Conservation (phyloP, 2,797 vertebrate species). For the Pangasius sanitwongsei region DNA sequence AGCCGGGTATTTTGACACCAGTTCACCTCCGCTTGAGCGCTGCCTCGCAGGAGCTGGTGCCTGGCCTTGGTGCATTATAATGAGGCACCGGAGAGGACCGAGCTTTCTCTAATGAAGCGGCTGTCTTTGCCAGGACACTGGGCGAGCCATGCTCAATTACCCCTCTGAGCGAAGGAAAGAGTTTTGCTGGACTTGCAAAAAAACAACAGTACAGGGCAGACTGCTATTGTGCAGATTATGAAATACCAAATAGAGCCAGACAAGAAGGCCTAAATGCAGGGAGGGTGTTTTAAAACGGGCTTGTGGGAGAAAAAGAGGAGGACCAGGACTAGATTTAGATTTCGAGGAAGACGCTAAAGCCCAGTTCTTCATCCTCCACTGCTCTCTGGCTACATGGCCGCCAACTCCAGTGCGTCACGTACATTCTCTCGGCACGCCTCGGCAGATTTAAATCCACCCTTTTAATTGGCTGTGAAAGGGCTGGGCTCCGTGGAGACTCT, state of each 20-base stretch:
- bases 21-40: slow-evolving; percentile 27
- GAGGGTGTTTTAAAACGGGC: slow-evolving; percentile 18
- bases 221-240: slow-evolving; percentile 4
- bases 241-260: slow-evolving; percentile 1
- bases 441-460: slow-evolving; percentile 29
- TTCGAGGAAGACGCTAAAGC: slow-evolving; percentile 22
- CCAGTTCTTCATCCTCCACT: slow-evolving; percentile 37
- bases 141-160: slow-evolving; percentile 46
- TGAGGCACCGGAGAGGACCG: slow-evolving; percentile 43
- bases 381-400: slow-evolving; percentile 34
- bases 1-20: slow-evolving; percentile 25
- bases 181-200: slow-evolving; percentile 42
- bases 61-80: slow-evolving; percentile 39
- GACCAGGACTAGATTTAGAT: neutral
- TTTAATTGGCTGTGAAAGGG: slow-evolving; percentile 51
- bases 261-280: slow-evolving; percentile 23
- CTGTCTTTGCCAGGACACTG: slow-evolving; percentile 28
- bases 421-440: slow-evolving; percentile 7
- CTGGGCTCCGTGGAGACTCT: slow-evolving; percentile 40
- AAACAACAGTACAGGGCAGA: neutral
- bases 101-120: slow-evolving; percentile 49
- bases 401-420: slow-evolving; percentile 26
- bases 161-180: slow-evolving; percentile 43
- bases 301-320: neutral
- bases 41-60: slow-evolving; percentile 37